Conservation (phyloP, 2,888 invertebrate species). For the Zaprionus bogoriensis region DNA sequence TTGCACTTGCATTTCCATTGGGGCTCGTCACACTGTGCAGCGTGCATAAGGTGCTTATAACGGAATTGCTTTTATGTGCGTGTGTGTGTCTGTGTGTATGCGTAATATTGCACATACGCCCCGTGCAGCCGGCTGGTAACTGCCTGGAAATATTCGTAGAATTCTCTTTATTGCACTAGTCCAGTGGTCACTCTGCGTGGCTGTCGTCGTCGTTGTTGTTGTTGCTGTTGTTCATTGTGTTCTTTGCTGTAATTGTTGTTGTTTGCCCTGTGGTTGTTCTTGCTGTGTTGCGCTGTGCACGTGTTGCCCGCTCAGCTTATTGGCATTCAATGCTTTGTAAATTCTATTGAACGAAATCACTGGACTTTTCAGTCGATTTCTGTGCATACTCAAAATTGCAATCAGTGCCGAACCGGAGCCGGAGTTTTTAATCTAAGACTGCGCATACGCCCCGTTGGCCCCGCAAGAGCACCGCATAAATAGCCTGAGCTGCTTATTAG, state of each 20-base stretch:
- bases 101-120: constrained; percentile 54
- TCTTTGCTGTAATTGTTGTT: constrained; percentile 14
- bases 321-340: constrained; percentile 57
- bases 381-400: constrained; percentile 49
- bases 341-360: constrained; percentile 56
- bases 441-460: constrained; percentile 13
- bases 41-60: constrained; percentile 63
- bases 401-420: constrained; percentile 29
- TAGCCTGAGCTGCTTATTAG: constrained; percentile 8
- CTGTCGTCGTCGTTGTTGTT: too few relatives aligned
- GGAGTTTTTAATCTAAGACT: constrained; percentile 55
- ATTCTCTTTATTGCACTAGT: constrained; percentile 69
- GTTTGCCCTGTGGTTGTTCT: too few relatives aligned
- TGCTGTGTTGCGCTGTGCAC: constrained; percentile 34
- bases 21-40: constrained; percentile 18
- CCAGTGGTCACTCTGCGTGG: constrained; percentile 52
- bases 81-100: constrained; percentile 14
- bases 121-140: constrained; percentile 43
- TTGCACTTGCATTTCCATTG: neutral
- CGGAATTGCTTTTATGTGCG: constrained; percentile 55
- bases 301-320: constrained; percentile 55
- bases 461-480: too few relatives aligned
- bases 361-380: constrained; percentile 10
- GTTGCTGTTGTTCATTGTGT: constrained; percentile 8
- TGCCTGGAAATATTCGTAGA: constrained; percentile 66